These are phyloP conservation scores for Lophochroa leadbeateri DNA, from an alignment of 2,113 vertebrate genomes.

Conservation along the genomic window DNA sequence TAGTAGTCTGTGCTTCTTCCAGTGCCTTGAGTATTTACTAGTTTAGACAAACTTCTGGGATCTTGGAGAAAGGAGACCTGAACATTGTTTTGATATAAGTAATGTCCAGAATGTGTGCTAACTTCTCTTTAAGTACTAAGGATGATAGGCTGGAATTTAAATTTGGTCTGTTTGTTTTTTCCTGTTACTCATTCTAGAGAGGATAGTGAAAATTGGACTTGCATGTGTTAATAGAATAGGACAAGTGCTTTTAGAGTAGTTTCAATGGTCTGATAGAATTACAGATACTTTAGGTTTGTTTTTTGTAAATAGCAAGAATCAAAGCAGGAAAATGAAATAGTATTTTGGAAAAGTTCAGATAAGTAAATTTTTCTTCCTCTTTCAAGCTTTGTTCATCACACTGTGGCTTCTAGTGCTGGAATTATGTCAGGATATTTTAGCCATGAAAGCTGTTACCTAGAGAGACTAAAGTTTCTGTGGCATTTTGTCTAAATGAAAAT, in stretches of 20 bases:
- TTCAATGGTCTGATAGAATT: background rate
- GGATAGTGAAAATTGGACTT: background rate
- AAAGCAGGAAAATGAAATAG: background rate
- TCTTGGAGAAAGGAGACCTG: background rate
- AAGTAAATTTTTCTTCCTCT: background rate
- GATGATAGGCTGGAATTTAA: background rate
- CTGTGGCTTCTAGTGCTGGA: background rate
- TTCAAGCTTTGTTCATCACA: background rate
- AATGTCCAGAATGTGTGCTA: background rate
- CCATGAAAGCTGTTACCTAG: background rate
- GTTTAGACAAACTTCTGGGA: background rate
- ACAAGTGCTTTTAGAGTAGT: background rate
- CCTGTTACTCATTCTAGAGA: background rate
- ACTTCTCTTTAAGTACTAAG: background rate
- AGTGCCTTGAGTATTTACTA: background rate
- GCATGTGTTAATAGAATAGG: background rate
- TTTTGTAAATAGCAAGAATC: background rate
- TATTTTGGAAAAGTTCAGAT: background rate
- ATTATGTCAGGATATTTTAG: background rate
- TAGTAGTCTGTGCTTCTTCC: background rate
- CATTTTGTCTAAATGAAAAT: background rate
- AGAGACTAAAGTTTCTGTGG: background rate
- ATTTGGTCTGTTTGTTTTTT: background rate
- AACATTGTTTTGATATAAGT: background rate
- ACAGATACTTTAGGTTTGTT: background rate